A percentile compares a stretch with the other conserved stretches of the same genome.
These are phyloP conservation scores for Tenthredo scrophulariae DNA, from an alignment of 2,888 invertebrate genomes.

Conservation along the genomic window DNA sequence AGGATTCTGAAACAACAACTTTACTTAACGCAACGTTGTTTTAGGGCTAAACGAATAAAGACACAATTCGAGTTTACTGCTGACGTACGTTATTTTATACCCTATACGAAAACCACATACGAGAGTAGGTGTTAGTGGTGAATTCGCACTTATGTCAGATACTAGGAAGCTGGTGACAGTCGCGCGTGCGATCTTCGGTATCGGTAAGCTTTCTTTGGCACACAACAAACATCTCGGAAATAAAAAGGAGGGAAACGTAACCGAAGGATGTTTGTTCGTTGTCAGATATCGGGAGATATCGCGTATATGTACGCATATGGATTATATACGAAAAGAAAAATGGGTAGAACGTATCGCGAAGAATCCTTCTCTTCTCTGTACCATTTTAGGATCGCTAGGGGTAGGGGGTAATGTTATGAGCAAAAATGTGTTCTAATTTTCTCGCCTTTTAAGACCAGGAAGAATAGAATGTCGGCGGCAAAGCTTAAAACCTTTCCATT, in stretches of 20 bases:
- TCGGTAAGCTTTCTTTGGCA: constrained; percentile 58
- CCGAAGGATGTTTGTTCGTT: constrained; percentile 57
- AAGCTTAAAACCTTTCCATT: constrained; percentile 25
- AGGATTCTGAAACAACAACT: constrained; percentile 40
- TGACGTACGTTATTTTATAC: background rate
- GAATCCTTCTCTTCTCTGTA: background rate
- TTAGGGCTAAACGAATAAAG: constrained; percentile 52
- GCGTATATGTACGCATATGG: background rate
- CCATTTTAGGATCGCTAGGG: background rate
- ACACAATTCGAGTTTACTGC: constrained; percentile 3
- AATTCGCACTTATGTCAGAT: background rate
- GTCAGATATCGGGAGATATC: constrained; percentile 56
- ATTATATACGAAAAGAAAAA: background rate
- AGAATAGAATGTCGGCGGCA: background rate
- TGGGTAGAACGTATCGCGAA: background rate
- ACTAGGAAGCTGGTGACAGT: background rate
- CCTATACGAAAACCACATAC: background rate
- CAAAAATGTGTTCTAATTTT: constrained; percentile 39
- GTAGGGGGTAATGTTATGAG: background rate
- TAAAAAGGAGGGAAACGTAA: background rate
- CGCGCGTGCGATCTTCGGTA: constrained; percentile 57
- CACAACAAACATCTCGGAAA: constrained; percentile 56
- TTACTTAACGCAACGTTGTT: constrained; percentile 40
- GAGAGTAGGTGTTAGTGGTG: background rate
- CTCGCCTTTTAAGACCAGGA: constrained; percentile 10